phyloP scores from a whole-genome alignment of 2,113 vertebrate genomes.

The Taurulus bubalis region DNA sequence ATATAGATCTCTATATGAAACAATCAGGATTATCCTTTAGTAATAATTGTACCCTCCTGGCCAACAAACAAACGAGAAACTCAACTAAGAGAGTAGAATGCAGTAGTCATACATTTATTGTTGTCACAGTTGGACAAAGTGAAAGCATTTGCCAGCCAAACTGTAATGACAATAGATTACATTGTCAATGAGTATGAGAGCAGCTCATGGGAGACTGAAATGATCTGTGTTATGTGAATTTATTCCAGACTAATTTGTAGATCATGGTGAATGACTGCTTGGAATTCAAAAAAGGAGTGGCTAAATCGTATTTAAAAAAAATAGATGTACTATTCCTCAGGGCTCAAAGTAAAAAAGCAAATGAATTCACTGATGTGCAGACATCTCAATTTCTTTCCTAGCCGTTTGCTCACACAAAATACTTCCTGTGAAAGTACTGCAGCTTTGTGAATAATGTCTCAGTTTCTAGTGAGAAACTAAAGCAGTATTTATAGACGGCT shows the following conservation, averaged over 20 bases:
- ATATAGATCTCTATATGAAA: background rate
- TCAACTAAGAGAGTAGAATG: background rate
- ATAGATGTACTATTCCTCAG: slow-evolving; percentile 13
- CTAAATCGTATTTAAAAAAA: slow-evolving; percentile 21
- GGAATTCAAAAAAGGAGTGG: slow-evolving; percentile 26
- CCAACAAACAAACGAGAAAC: background rate
- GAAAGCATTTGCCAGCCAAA: slow-evolving; percentile 28
- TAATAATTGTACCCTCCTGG: background rate
- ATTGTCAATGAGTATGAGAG: slow-evolving; percentile 39
- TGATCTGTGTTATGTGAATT: slow-evolving; percentile 12
- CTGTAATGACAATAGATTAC: slow-evolving; percentile 40
- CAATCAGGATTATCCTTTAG: background rate
- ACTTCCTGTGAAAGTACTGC: background rate
- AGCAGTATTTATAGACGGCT: slow-evolving; percentile 65
- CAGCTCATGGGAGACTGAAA: slow-evolving; percentile 28
- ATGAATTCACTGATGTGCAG: slow-evolving; percentile 13
- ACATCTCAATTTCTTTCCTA: background rate
- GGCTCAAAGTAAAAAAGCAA: slow-evolving; percentile 23
- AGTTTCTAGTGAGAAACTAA: slow-evolving; percentile 35
- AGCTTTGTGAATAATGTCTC: slow-evolving; percentile 35
- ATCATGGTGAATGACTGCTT: slow-evolving; percentile 13
- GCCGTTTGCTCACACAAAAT: background rate
- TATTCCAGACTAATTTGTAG: slow-evolving; percentile 19
- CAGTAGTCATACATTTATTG: slow-evolving; percentile 7
- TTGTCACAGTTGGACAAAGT: slow-evolving; percentile 9